These are phyloP conservation scores for Lethenteron reissneri DNA, from an alignment of 2,113 vertebrate genomes.

Conservation along the genomic window DNA sequence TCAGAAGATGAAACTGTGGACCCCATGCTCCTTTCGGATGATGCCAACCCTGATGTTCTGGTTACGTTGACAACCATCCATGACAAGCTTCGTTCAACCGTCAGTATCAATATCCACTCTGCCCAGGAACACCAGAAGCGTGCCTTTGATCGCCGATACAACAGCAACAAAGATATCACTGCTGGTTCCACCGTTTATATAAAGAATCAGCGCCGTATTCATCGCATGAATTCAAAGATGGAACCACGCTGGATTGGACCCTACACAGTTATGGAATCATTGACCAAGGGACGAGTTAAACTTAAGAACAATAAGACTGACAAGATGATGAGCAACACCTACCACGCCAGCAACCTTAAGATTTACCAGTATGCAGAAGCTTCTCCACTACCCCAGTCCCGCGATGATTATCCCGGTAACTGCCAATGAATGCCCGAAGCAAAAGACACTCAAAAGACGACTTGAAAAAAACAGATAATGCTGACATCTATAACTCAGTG, in stretches of 20 bases:
- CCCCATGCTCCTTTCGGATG: not conserved
- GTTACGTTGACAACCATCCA: not conserved
- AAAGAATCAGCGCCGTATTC: not conserved
- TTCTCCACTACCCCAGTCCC: not conserved
- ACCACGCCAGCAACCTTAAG: not conserved
- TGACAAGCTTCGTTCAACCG: not conserved
- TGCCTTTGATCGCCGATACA: not conserved
- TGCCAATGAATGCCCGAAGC: not conserved
- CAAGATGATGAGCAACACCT: not conserved
- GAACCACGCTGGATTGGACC: not conserved
- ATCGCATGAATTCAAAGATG: not conserved
- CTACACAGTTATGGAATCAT: not conserved
- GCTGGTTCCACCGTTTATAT: not conserved
- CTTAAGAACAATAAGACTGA: not conserved
- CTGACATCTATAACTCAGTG: not conserved
- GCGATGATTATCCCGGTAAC: not conserved
- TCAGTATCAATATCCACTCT: not conserved
- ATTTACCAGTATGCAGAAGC: not conserved
- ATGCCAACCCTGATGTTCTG: not conserved
- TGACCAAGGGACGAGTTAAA: not conserved
- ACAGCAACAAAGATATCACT: conserved; percentile 1
- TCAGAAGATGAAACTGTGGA: not conserved
- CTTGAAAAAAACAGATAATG: not conserved
- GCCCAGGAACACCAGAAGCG: not conserved
- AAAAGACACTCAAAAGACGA: not conserved